phyloP scores from a whole-genome alignment of 35 echinoderm and acorn worm species.

The Ophiothrix spiculata region DNA sequence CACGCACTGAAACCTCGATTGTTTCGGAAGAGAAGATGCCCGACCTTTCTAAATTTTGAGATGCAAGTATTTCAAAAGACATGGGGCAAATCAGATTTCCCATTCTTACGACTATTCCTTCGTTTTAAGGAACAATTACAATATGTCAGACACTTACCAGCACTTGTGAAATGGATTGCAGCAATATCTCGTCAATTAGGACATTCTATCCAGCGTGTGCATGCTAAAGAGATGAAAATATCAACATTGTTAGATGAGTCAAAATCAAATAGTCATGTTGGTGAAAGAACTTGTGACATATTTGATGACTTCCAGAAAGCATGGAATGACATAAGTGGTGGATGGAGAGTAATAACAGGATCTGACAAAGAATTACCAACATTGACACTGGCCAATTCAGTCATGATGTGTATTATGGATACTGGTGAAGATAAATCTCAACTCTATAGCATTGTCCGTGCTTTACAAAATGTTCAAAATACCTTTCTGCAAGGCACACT shows the following conservation, averaged over 20 bases:
- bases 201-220: neutral
- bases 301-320: neutral
- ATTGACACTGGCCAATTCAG: neutral
- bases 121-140: neutral
- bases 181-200: neutral
- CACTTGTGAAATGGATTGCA: constrained; percentile 17
- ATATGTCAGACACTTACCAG: constrained; percentile 6
- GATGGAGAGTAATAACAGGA: constrained; percentile 15
- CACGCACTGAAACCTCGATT: no score
- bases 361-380: neutral
- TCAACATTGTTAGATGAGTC: neutral
- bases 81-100: neutral
- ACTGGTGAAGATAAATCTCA: neutral
- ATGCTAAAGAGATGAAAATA: neutral
- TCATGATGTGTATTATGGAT: constrained; percentile 4
- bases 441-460: constrained; percentile 1
- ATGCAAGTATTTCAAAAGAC: neutral
- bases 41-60: constrained; percentile 12
- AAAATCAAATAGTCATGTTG: neutral
- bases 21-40: neutral
- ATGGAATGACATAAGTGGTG: neutral
- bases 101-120: constrained; percentile 16
- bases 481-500: constrained; percentile 5
- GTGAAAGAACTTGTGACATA: neutral
- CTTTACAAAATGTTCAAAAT: constrained; percentile 19